phyloP scores from a whole-genome alignment of 2,888 invertebrate species.

The Cosmopolites sordidus region DNA sequence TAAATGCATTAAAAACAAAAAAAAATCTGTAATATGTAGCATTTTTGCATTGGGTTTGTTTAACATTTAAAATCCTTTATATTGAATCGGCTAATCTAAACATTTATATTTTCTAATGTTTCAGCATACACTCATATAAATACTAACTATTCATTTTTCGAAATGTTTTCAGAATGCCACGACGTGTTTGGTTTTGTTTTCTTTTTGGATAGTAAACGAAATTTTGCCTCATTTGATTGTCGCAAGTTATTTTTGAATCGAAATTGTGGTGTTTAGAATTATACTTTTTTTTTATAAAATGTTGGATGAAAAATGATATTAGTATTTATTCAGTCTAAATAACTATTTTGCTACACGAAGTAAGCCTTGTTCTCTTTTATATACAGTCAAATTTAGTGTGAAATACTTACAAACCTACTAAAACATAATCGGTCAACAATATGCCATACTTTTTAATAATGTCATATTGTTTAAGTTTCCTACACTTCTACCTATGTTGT shows the following conservation, averaged over 20 bases:
- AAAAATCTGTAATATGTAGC: neutral
- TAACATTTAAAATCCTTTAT: neutral
- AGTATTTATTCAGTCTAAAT: slow-evolving; percentile 3
- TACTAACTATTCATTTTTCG: neutral
- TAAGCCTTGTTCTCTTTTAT: slow-evolving; percentile 7
- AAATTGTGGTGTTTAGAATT: no score
- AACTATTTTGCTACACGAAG: neutral
- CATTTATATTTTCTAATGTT: slow-evolving; percentile 1
- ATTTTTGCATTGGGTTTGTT: neutral
- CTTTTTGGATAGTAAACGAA: no score
- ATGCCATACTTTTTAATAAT: no score
- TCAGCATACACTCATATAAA: neutral
- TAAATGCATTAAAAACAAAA: no score
- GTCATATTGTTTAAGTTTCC: no score
- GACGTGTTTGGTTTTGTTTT: no score
- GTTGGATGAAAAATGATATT: neutral
- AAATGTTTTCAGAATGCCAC: neutral
- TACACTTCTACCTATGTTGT: neutral
- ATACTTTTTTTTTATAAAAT: neutral
- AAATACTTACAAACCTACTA: neutral
- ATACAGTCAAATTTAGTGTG: slow-evolving; percentile 3
- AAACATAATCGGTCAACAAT: no score
- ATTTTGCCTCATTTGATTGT: no score
- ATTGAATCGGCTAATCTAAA: neutral
- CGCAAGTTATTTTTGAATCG: no score